These are phyloP conservation scores for Morelia viridis DNA, from an alignment of 2,797 vertebrate genomes.

Conservation along the genomic window DNA sequence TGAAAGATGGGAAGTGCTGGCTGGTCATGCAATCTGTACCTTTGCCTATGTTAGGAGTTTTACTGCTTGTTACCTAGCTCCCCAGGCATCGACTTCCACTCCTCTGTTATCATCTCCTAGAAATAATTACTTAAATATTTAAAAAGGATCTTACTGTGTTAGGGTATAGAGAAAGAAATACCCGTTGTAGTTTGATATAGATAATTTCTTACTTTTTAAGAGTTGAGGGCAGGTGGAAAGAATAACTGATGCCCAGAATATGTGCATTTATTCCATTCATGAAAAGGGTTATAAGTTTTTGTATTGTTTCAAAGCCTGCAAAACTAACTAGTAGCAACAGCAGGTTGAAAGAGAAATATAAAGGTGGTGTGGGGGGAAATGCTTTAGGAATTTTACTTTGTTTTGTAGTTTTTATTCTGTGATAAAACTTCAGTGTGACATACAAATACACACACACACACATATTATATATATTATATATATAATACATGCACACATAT, in stretches of 20 bases:
- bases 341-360: background rate
- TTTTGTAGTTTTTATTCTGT: background rate
- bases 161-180: conserved; percentile 32
- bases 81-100: conserved; percentile 56
- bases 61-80: conserved; percentile 54
- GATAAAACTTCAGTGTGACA: too few relatives aligned
- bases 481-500: background rate
- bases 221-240: background rate
- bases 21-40: conserved; percentile 74
- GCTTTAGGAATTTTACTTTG: background rate
- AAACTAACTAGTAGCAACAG: background rate
- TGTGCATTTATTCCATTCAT: background rate
- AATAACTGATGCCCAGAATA: background rate
- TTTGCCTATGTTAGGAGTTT: conserved; percentile 71
- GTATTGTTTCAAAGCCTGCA: background rate
- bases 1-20: conserved; percentile 80
- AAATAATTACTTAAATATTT: conserved; percentile 75
- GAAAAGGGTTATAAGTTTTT: background rate
- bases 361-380: background rate
- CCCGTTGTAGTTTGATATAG: conserved; percentile 18
- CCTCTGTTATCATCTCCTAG: conserved; percentile 66
- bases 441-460: background rate
- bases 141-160: conserved; percentile 54
- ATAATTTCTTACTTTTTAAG: conserved; percentile 37
- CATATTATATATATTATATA: too few relatives aligned